Evolutionary conservation across 2,797 vertebrate species (phyloP).

Genomic region (Ciconia nigra): DNA sequence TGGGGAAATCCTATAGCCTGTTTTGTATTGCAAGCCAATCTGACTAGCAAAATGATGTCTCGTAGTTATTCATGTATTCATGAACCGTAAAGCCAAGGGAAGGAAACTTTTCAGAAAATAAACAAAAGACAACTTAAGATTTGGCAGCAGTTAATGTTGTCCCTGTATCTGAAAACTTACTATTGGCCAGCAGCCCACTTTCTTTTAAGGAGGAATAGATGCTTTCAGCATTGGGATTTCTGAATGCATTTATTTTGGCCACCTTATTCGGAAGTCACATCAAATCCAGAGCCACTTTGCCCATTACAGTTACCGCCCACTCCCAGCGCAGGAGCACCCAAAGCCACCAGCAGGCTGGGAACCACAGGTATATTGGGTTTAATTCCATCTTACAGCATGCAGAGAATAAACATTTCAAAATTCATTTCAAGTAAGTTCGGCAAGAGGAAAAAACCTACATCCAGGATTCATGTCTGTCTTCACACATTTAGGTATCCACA

Average conservation of each 20-base stretch:
- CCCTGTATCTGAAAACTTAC: neutral
- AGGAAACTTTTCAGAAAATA: neutral
- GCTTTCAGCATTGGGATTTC: neutral
- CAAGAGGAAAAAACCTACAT: neutral
- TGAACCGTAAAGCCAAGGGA: neutral
- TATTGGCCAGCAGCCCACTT: neutral
- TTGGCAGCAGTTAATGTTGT: neutral
- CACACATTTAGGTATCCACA: neutral
- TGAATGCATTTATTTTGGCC: neutral
- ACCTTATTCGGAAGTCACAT: neutral
- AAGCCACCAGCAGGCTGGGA: neutral
- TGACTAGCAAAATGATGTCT: neutral
- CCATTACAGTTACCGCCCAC: neutral
- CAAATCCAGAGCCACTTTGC: neutral
- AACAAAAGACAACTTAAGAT: neutral
- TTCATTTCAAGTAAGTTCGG: neutral
- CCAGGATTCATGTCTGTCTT: neutral
- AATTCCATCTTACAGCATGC: neutral
- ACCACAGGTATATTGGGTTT: neutral
- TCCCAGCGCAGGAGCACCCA: neutral
- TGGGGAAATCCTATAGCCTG: neutral
- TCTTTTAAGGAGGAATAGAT: neutral
- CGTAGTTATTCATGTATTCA: neutral
- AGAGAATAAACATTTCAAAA: neutral
- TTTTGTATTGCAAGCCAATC: neutral